Evolutionary conservation across 2,888 invertebrate species (phyloP), one percentile per base, ranked within the genome.

Genomic region (Synergus umbraculus): DNA sequence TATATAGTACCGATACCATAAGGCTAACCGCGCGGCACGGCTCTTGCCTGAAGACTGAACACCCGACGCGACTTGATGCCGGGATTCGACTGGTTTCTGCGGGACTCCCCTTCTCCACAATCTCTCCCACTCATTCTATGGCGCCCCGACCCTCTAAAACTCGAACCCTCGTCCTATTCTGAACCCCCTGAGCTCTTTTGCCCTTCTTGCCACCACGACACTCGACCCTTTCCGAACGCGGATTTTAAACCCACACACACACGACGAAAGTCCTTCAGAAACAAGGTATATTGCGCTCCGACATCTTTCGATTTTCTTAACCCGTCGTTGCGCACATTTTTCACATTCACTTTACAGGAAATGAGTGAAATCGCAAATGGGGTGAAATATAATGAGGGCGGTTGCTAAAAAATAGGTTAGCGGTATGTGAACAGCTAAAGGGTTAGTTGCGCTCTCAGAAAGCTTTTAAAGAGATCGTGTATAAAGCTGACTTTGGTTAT

Each of bases 1-100:
- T 49, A 69, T 9, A 13, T 9, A 15, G 29, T 29, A 22, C 69
- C 69, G 82, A 78, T 79, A 82, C 80, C 81, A 81, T 49, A 82
- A 79, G 79, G 80, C 83, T 83, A 83, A 88, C 90, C 90, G 89
- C 86, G 83, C 90, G 87, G 81, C 82, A 89, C 90, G 91, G 89
- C 90, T 86, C 86, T 88, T 88, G 90, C 90, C 87, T 88, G 88
- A 86, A 82, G 88, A 91, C 91, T 91, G 87, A 91, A 89, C 87
- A 86, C 89, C 89, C 90, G 86, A 87, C 89, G 83, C 89, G 89
- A 88, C 87, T 90, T 89, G 88, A 89, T 88, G 89, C 90, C 90
- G 88, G 88, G 87, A 87, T 88, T 86, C 90, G 90, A 91, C 91
- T 91, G 89, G 87, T 88, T 88, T 87, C 87, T 86, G 86, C 86